Conservation (phyloP, 2,888 invertebrate species). For the Hedya salicella region DNA sequence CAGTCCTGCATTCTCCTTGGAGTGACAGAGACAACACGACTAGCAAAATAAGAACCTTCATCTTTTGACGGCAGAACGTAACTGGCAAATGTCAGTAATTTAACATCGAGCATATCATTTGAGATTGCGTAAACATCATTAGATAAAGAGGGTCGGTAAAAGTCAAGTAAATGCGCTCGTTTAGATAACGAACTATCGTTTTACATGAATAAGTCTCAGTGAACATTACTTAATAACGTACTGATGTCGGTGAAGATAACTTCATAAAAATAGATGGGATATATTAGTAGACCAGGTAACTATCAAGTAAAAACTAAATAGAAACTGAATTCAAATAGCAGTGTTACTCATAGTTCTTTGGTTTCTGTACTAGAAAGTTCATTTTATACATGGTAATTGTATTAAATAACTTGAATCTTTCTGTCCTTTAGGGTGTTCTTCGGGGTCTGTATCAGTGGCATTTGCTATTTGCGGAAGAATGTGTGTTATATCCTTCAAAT, state of each 20-base stretch:
- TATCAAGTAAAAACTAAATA: too few relatives aligned
- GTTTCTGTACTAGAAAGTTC: too few relatives aligned
- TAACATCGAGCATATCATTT: conserved; percentile 44
- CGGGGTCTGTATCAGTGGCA: too few relatives aligned
- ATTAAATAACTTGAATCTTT: too few relatives aligned
- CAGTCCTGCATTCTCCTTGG: conserved; percentile 57
- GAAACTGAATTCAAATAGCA: too few relatives aligned
- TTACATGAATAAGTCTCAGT: conserved; percentile 24
- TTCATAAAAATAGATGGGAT: neutral
- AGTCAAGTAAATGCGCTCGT: conserved; percentile 55
- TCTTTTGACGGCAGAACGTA: conserved; percentile 51
- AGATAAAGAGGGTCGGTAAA: conserved; percentile 56
- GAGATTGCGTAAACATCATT: conserved; percentile 51
- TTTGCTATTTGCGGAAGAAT: too few relatives aligned
- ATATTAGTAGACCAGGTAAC: neutral
- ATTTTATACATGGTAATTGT: too few relatives aligned
- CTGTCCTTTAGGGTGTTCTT: too few relatives aligned
- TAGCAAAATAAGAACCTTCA: conserved; percentile 56
- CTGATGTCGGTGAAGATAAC: neutral
- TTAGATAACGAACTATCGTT: conserved; percentile 50
- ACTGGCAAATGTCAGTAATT: conserved; percentile 50
- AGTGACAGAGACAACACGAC: conserved; percentile 52
- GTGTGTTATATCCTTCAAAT: too few relatives aligned
- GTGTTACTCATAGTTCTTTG: too few relatives aligned
- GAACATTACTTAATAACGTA: neutral